Evolutionary conservation across 1,140 invertebrate species (phyloP), one percentile per base, ranked within the genome.

Genomic region (Monochamus saltuarius): DNA sequence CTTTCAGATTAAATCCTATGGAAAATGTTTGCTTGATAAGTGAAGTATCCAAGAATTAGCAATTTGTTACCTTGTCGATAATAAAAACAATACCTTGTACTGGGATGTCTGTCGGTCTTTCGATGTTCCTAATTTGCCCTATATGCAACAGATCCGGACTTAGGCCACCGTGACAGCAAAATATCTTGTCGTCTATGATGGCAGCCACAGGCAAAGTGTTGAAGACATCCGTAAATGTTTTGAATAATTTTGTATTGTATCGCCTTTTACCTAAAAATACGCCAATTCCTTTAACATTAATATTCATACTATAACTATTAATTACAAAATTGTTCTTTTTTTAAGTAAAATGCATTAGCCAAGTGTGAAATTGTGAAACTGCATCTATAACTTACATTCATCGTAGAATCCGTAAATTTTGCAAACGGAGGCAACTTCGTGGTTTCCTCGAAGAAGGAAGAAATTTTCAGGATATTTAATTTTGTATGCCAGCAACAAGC

Each of bases 401-500:
- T 90, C 89, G 70, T 89, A 91, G 74, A 91, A 91, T 57, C 83
- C 90, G 80, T 93, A 94, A 74, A 92, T 90, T 75, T 88, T 85
- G 78, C 91, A 91, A 76, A 92, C 90, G 73, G 84, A 85, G 50
- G 89, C 88, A 75, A 89, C 91, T 73, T 93, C 90, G 72, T 93
- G 90, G 75, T 93, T 93, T 68, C 93, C 93, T 73, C 93, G 79
- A 47, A 89, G 77, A 65, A 91, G 79, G 77, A 96, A 96, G 81
- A 97, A 96, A 77, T 95, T 95, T 76, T 95, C 91, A 35, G 94
- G 93, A 79, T 94, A 95, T 81, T 95, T 95, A 70, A 95, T 93
- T 83, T 96, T 94, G 79, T 96, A 97, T 61, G 93, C 93, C 61
- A 97, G 81, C 54, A 93, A 79, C 42, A 93, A 81, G 77, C 90